Conservation (phyloP, 2,113 vertebrate species). For the Nipponia nippon region DNA sequence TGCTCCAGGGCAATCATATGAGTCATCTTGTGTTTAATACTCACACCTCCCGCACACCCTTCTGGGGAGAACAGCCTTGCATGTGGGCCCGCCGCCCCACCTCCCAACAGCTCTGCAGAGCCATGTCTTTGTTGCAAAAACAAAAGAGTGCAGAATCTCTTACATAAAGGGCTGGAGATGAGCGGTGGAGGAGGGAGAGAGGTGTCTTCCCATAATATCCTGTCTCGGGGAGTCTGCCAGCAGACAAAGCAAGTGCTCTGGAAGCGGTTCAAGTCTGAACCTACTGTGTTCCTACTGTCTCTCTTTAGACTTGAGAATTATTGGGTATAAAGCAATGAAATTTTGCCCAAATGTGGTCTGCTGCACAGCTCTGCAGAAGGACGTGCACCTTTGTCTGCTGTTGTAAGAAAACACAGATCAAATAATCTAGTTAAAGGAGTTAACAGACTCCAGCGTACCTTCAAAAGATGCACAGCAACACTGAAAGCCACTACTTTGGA, state of each 20-base stretch:
- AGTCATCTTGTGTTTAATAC: background rate
- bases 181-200: background rate
- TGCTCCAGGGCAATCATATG: background rate
- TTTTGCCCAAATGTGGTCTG: constrained; percentile 11
- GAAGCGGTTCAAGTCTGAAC: constrained; percentile 9
- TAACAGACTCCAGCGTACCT: background rate
- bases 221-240: background rate
- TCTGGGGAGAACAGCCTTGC: background rate
- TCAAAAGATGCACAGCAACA: background rate
- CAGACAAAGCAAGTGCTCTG: constrained; percentile 26
- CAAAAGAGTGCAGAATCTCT: background rate
- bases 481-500: background rate
- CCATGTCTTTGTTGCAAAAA: background rate
- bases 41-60: background rate
- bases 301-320: constrained; percentile 17
- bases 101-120: background rate
- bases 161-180: background rate
- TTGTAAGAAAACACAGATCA: background rate
- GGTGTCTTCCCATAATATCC: constrained; percentile 6
- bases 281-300: background rate
- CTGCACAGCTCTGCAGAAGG: background rate
- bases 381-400: background rate
- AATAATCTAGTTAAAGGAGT: background rate
- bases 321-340: background rate
- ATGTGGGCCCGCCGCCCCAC: rapidly evolving